Evolutionary conservation across 2,888 invertebrate species (phyloP).

Genomic region (Aspidapion aeneum): DNA sequence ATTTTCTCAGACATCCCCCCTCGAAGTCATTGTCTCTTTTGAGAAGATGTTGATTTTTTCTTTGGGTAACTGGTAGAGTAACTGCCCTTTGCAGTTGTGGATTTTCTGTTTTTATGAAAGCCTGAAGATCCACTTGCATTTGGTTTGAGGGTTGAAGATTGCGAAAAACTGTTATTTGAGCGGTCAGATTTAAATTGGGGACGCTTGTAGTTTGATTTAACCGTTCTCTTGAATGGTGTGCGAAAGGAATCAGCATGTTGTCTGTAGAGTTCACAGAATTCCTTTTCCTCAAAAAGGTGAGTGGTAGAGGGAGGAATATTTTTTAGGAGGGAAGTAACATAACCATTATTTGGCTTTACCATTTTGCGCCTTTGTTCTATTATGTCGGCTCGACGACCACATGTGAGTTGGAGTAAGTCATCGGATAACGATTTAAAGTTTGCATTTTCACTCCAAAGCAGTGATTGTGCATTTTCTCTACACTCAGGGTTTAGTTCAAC

Average conservation of each 20-base stretch:
- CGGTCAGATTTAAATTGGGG: neutral
- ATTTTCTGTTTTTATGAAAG: too few species aligned
- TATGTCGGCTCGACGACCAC: neutral
- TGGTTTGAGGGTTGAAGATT: too few species aligned
- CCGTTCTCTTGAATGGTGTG: neutral
- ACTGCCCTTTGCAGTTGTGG: too few species aligned
- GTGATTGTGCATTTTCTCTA: neutral
- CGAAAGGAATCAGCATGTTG: neutral
- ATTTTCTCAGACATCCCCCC: too few species aligned
- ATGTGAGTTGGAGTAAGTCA: neutral
- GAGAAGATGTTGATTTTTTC: too few species aligned
- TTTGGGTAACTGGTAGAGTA: too few species aligned
- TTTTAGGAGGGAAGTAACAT: neutral
- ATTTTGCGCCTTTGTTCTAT: neutral
- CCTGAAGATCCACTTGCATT: too few species aligned
- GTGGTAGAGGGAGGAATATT: neutral
- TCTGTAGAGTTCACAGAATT: neutral
- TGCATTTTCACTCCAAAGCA: neutral
- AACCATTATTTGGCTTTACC: neutral
- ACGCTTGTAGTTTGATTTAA: neutral
- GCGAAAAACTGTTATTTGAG: neutral
- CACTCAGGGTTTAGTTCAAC: neutral
- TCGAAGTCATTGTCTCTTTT: too few species aligned
- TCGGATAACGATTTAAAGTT: neutral
- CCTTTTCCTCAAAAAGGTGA: neutral